Conservation (phyloP, 2,113 vertebrate species). For the Planiliza haematocheilus region DNA sequence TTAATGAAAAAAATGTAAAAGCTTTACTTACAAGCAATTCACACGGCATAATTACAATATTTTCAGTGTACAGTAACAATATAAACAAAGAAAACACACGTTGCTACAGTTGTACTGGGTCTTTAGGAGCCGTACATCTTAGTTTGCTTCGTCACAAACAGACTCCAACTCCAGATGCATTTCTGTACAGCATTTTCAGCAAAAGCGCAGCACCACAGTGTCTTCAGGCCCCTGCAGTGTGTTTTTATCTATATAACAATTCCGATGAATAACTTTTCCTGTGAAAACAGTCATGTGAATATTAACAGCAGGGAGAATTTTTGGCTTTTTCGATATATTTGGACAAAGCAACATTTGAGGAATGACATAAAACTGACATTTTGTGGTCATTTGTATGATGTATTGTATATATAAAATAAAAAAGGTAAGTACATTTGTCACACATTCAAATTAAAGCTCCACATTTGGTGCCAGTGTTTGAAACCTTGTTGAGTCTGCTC, state of each 20-base stretch:
- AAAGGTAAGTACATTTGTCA: no score
- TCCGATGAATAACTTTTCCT: background rate
- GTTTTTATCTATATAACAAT: conserved; percentile 18
- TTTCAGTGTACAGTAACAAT: conserved; percentile 90
- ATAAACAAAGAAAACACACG: conserved; percentile 44
- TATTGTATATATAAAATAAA: no score
- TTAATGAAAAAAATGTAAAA: conserved; percentile 65
- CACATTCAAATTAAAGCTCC: no score
- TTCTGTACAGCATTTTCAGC: conserved; percentile 71
- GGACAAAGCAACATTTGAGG: background rate
- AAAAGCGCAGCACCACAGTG: conserved; percentile 40
- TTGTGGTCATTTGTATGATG: no score
- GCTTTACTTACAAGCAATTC: conserved; percentile 92
- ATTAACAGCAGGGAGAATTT: no score
- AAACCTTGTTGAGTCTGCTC: no score
- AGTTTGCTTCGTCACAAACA: conserved; percentile 68
- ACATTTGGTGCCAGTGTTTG: no score
- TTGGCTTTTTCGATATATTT: background rate
- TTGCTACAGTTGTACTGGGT: conserved; percentile 95
- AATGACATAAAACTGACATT: no score
- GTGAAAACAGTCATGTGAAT: background rate
- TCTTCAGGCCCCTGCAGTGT: conserved; percentile 1
- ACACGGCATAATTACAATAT: conserved; percentile 85
- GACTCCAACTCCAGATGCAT: conserved; percentile 60
- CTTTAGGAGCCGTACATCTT: conserved; percentile 77